Conservation (phyloP, 2,113 vertebrate genomes). For the Tautogolabrus adspersus region DNA sequence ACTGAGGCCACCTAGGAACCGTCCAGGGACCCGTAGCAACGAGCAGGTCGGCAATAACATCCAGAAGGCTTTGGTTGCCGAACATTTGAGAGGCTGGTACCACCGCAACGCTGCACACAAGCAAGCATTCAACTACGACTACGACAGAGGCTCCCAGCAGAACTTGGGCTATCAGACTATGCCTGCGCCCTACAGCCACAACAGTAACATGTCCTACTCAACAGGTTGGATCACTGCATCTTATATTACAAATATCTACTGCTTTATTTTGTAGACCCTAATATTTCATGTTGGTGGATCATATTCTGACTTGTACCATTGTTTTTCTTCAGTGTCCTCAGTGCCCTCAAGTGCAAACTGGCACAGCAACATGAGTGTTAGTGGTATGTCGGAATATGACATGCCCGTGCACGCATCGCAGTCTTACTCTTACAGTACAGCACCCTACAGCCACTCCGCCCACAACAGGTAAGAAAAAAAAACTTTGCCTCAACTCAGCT, state of each 20-base stretch:
- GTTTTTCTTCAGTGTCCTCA: conserved; percentile 84
- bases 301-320: conserved; percentile 12
- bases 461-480: conserved; percentile 90
- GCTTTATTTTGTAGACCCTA: not conserved
- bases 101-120: conserved; percentile 90
- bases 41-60: conserved; percentile 90
- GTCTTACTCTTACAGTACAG: conserved; percentile 85
- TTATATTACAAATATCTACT: not conserved
- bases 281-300: not conserved
- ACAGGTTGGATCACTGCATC: conserved; percentile 63
- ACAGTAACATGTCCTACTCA: conserved; percentile 85
- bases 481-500: conserved; percentile 37
- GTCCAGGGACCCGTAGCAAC: conserved; percentile 75
- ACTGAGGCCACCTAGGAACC: conserved; percentile 88
- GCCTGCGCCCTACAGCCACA: conserved; percentile 85
- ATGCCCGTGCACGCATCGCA: conserved; percentile 78
- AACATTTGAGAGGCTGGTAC: conserved; percentile 97
- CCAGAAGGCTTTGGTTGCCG: conserved; percentile 93
- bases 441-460: conserved; percentile 85
- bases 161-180: conserved; percentile 87
- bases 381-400: conserved; percentile 85
- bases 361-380: conserved; percentile 83
- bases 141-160: conserved; percentile 89
- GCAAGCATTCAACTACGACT: conserved; percentile 88
- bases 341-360: conserved; percentile 87